These are phyloP conservation scores for Maniola jurtina DNA, from an alignment of 1,140 invertebrate genomes.

Conservation along the genomic window DNA sequence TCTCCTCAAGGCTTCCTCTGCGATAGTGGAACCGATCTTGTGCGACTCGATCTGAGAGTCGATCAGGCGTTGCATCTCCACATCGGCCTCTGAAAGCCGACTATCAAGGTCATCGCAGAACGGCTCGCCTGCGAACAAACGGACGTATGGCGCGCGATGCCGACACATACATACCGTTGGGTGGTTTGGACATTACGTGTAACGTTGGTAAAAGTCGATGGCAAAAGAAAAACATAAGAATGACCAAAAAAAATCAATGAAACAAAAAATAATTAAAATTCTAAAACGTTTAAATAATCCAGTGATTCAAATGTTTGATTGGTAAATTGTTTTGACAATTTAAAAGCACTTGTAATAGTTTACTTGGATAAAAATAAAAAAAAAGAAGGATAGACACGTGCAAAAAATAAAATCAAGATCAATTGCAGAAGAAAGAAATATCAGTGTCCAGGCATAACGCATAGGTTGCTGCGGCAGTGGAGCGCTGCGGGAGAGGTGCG, in stretches of 20 bases:
- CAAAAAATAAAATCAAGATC: too few species aligned
- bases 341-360: too few species aligned
- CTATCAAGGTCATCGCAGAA: constrained; percentile 16
- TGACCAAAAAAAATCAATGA: background rate
- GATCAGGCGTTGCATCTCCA: constrained; percentile 85
- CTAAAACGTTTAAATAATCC: too few species aligned
- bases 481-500: too few species aligned
- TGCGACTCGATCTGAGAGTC: constrained; percentile 87
- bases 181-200: background rate
- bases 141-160: constrained; percentile 12
- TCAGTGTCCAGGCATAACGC: too few species aligned
- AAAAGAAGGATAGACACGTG: too few species aligned
- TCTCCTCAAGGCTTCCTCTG: constrained; percentile 83
- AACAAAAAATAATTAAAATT: background rate
- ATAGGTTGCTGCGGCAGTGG: too few species aligned
- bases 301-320: too few species aligned
- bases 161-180: constrained; percentile 17
- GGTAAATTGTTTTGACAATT: too few species aligned
- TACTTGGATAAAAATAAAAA: too few species aligned
- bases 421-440: too few species aligned
- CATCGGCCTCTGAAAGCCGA: constrained; percentile 63
- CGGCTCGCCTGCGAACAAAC: constrained; percentile 23
- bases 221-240: background rate
- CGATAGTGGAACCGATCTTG: constrained; percentile 89
- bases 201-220: too few species aligned